Evolutionary conservation across 2,113 vertebrate species (phyloP).

Genomic region (Pelvicachromis taeniatus): DNA sequence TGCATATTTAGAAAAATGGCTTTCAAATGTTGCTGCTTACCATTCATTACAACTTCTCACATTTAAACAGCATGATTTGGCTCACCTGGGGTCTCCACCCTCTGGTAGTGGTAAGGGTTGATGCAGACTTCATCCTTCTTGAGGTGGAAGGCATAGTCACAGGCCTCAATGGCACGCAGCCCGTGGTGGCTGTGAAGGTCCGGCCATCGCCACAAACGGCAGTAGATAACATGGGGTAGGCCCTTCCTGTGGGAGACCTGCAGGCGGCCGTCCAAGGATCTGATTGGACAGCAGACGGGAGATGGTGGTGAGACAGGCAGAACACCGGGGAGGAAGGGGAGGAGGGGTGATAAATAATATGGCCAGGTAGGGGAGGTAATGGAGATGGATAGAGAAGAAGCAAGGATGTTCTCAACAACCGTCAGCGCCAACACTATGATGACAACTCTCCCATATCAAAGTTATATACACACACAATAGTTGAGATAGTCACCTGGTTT

Average conservation of each 20-base stretch:
- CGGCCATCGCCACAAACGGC: conserved; percentile 96
- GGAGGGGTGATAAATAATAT: neutral
- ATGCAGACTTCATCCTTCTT: conserved; percentile 99
- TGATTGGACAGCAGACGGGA: conserved; percentile 57
- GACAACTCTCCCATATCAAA: conserved; percentile 47
- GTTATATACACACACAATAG: conserved; percentile 36
- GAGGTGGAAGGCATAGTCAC: conserved; percentile 98
- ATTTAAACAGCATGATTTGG: rapidly evolving
- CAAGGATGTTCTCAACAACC: conserved; percentile 21
- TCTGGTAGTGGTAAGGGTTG: conserved; percentile 99
- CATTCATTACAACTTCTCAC: neutral
- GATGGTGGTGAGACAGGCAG: neutral
- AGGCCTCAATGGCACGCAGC: conserved; percentile 95
- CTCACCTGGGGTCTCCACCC: conserved; percentile 98
- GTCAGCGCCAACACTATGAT: conserved; percentile 21
- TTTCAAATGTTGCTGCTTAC: neutral
- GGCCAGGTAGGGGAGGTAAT: neutral
- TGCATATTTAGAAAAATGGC: neutral
- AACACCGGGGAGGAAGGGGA: neutral
- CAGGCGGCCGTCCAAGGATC: conserved; percentile 95
- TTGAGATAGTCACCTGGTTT: conserved; percentile 98
- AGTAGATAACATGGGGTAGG: conserved; percentile 95
- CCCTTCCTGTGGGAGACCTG: conserved; percentile 98
- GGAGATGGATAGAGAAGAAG: conserved; percentile 15
- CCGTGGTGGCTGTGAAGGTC: conserved; percentile 98